Evolutionary conservation across 2,113 vertebrate species (phyloP), one percentile per base, ranked within the genome.

Genomic region (Chlamydotis undulata): DNA sequence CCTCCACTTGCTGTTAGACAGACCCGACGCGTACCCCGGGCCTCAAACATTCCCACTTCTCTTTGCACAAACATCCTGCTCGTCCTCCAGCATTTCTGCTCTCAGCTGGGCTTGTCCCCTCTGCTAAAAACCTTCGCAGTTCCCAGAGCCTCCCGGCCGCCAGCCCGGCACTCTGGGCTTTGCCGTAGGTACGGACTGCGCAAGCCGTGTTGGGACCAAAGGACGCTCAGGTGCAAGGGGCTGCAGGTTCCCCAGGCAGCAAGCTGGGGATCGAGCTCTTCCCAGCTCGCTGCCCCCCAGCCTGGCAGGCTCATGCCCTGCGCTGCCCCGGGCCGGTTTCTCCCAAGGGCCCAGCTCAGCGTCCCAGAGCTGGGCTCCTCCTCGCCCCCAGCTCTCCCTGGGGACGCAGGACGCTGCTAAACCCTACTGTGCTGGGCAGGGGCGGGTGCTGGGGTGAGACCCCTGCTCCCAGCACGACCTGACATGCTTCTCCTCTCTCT

Each of bases 81-180:
- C 39, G 63, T 65, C 35, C 37, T 83, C 67, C 52, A 71, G 61
- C 33, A 8, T 47, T 70, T 61, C 75, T 89, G 57, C 71, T 16
- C 5, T 29, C 12, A 13, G 14, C 35, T 77, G 50, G 59, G 21
- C 21, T 90, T 29, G 9, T 49, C 4, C 39, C 79, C 67, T 60
- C 61, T 71, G 49, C 75, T 52, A 12, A 75, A 81, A 71, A 53
- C 65, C 26, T 63, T 69, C 4, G 3, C 31, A 9, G 57, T 16
- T 41, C 31, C 55, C 0, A 0, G 56, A 76, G 39, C 28, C 52
- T 59, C 59, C 43, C 1, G 8, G 45, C 75, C 59, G 33, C 70
- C 69, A 69, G 55, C 45, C 16, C 2, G 0, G 49, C 43, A 60
- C 39, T 6, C 6, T 26, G 33, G 47, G 23, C 52, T 63, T 59